phyloP scores from a whole-genome alignment of 2,113 vertebrate genomes.

The Furnarius figulus region DNA sequence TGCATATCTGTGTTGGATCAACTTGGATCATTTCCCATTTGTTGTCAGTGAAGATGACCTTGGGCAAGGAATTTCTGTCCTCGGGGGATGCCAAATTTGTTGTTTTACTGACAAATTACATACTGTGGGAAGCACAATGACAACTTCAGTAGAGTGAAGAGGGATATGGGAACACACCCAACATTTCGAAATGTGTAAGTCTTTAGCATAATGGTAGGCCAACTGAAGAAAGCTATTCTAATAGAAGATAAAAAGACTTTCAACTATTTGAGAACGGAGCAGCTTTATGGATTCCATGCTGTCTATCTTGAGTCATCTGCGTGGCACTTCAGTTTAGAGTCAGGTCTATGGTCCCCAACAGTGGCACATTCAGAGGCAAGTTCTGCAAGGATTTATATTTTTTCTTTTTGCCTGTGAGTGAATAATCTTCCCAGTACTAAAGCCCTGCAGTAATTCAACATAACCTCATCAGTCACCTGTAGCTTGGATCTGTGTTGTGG shows the following conservation, averaged over 20 bases:
- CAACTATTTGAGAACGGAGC: background rate
- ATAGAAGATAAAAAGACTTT: background rate
- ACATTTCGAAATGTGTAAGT: background rate
- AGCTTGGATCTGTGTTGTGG: background rate
- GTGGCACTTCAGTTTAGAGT: background rate
- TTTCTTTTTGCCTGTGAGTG: background rate
- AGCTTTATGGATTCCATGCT: background rate
- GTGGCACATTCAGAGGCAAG: background rate
- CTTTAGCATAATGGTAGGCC: background rate
- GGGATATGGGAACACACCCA: background rate
- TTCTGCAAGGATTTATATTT: background rate
- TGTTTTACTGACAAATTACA: background rate
- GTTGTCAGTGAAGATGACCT: background rate
- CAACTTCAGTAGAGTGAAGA: background rate
- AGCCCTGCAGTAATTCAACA: background rate
- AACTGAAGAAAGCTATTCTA: background rate
- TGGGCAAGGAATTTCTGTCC: background rate
- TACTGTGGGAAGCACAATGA: background rate
- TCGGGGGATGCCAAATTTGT: background rate
- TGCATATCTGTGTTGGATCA: background rate
- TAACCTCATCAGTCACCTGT: background rate
- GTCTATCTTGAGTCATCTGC: background rate
- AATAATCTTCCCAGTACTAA: background rate
- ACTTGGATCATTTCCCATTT: background rate
- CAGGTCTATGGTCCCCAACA: background rate